Base-by-base conservation (phyloP, 2,888 invertebrate species). In the Netelia inedita region DNA sequence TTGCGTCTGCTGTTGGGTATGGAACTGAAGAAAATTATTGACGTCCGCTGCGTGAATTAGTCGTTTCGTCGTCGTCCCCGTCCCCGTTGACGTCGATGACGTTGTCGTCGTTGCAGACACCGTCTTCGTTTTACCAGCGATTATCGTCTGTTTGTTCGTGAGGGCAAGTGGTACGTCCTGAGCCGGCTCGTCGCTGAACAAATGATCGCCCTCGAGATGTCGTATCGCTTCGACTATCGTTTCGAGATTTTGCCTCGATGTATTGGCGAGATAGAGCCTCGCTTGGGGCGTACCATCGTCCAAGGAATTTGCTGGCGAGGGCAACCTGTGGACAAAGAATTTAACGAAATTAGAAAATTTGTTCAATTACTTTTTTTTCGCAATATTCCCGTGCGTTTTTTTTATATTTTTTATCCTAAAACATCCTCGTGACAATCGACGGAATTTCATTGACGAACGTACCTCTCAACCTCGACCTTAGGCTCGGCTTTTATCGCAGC, bases 171-270 rank as follows among this genome's bases (percentile, higher is more conserved):
- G 92, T 85, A 93, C 91, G 73, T 93, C 92, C 84, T 93, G 94
- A 92, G 88, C 91, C 55, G 95, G 95, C 90, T 96, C 96, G 90
- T 98, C 98, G 87, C 96, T 96, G 94, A 98, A 98, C 92, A 98
- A 94, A 94, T 98, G 98, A 93, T 98, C 99, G 57, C 99, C 99
- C 94, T 99, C 99, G 88, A 99, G 95, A 93, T 99, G 99, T 55
- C 99, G 96, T 91, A 99, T 99, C 79, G 99, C 99, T 94, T 99
- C 99, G 55, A 99, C 98, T 88, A 99, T 99, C 14, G 99, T 99
- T 94, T 99, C 99, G 90, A 99, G 95, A 94, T 99, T 99, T 94
- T 98, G 98, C 78, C 98, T 96, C 86, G 98, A 98, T 73, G 97
- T 97, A 88, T 96, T 96, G 16, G 96, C 95, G 71, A 95, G 93